phyloP scores from a whole-genome alignment of 2,797 vertebrate genomes.

The Mus minutoides region DNA sequence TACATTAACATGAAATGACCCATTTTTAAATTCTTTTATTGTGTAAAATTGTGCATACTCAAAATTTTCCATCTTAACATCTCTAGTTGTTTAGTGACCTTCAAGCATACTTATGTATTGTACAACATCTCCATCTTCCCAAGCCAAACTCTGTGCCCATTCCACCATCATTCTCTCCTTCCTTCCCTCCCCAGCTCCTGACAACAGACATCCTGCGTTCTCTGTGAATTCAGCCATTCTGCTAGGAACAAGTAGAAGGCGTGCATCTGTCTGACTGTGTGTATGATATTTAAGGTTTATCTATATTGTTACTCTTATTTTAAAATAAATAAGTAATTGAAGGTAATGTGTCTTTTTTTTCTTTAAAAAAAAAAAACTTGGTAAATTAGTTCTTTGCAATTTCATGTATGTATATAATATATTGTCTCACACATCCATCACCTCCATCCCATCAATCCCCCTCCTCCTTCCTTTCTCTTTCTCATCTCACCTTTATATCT shows the following conservation, averaged over 20 bases:
- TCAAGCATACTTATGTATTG: not conserved
- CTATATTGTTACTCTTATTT: not conserved
- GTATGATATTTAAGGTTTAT: not conserved
- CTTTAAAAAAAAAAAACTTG: not conserved
- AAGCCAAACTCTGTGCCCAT: not conserved
- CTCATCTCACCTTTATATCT: not conserved
- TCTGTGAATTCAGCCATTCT: not conserved
- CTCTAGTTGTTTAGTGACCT: not conserved
- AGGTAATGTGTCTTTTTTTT: not conserved
- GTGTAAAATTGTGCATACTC: conserved; percentile 1
- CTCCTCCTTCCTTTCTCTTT: not conserved
- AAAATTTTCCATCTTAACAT: not conserved
- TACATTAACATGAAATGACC: not conserved
- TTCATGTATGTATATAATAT: not conserved
- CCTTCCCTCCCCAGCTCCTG: not conserved
- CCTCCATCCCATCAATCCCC: not conserved
- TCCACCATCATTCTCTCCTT: not conserved
- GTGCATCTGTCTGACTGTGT: not conserved
- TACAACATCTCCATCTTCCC: not conserved
- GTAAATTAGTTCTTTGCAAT: not conserved
- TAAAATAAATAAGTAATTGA: not conserved
- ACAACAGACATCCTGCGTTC: not conserved
- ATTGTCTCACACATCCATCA: too few species aligned
- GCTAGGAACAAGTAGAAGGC: not conserved
- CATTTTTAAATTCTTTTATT: conserved; percentile 12